phyloP scores from a whole-genome alignment of 1,140 invertebrate species.

The Mamestra configurata region DNA sequence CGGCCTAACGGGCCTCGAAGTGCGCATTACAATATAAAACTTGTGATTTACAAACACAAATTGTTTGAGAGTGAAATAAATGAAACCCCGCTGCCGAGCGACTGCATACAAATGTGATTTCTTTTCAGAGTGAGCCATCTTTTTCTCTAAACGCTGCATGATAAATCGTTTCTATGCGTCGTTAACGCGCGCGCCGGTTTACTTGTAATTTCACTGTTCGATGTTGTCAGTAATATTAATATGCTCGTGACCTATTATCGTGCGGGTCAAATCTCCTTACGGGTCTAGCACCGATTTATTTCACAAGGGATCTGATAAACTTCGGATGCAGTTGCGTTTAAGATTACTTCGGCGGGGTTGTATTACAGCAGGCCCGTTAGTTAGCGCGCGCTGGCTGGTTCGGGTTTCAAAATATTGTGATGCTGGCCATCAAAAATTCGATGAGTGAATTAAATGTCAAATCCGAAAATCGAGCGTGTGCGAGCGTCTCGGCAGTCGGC shows the following conservation, averaged over 20 bases:
- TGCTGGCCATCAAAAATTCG: slow-evolving; percentile 57
- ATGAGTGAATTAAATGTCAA: slow-evolving; percentile 62
- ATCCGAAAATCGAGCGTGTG: slow-evolving; percentile 65
- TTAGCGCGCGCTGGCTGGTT: slow-evolving; percentile 56
- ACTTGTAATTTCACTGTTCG: slow-evolving; percentile 80
- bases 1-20: slow-evolving; percentile 66
- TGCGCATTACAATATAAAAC: slow-evolving; percentile 71
- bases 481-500: slow-evolving; percentile 55
- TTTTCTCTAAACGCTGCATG: slow-evolving; percentile 77
- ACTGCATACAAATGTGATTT: slow-evolving; percentile 82
- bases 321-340: slow-evolving; percentile 69
- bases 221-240: slow-evolving; percentile 85
- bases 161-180: slow-evolving; percentile 83
- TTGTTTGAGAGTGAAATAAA: slow-evolving; percentile 78
- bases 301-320: slow-evolving; percentile 72
- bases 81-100: slow-evolving; percentile 62
- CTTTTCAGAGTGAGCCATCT: slow-evolving; percentile 82
- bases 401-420: slow-evolving; percentile 83
- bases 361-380: slow-evolving; percentile 65
- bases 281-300: slow-evolving; percentile 74
- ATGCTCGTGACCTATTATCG: slow-evolving; percentile 82
- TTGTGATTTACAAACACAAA: slow-evolving; percentile 78
- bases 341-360: slow-evolving; percentile 50
- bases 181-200: slow-evolving; percentile 78
- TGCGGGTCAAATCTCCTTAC: slow-evolving; percentile 74